A percentile compares a stretch with the other conserved stretches of the same genome.
Evolutionary conservation across 2,888 invertebrate genomes (phyloP).

Genomic region (Apamea sordens): DNA sequence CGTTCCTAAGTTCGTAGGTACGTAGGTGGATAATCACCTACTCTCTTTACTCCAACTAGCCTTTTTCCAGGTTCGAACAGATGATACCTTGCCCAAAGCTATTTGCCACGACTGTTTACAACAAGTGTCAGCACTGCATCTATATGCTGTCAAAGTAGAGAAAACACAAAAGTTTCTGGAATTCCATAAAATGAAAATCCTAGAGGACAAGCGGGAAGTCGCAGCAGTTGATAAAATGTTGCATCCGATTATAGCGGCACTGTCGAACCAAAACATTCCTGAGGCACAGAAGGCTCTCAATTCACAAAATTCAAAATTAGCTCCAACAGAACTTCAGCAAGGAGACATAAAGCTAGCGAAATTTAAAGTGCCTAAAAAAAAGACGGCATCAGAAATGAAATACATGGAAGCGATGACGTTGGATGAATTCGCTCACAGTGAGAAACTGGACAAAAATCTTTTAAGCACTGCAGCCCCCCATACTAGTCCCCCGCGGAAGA

Average conservation of each 20-base stretch:
- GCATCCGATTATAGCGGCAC: constrained; percentile 73
- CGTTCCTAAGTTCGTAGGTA: not conserved
- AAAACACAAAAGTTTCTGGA: constrained; percentile 87
- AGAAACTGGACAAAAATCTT: constrained; percentile 81
- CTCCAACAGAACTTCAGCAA: constrained; percentile 78
- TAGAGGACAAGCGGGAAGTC: constrained; percentile 74
- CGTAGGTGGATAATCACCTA: not conserved
- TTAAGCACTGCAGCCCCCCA: constrained; percentile 69
- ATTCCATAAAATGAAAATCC: constrained; percentile 81
- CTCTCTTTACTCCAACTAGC: not conserved
- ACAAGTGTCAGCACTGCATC: constrained; percentile 82
- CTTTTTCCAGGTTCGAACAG: constrained; percentile 80
- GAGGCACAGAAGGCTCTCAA: constrained; percentile 61
- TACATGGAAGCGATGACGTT: constrained; percentile 85
- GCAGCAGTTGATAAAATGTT: constrained; percentile 67
- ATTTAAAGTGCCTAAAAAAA: constrained; percentile 74
- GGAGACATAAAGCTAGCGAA: constrained; percentile 78
- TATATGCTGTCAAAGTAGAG: constrained; percentile 86
- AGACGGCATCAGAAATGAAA: constrained; percentile 80
- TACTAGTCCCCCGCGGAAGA: constrained; percentile 50
- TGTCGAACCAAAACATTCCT: constrained; percentile 73
- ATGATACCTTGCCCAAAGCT: constrained; percentile 87
- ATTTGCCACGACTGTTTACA: constrained; percentile 88
- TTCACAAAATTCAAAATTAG: constrained; percentile 59
- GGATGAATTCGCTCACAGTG: constrained; percentile 84